These are phyloP conservation scores for Fabriciana adippe DNA, from an alignment of 2,888 invertebrate genomes.

Conservation along the genomic window DNA sequence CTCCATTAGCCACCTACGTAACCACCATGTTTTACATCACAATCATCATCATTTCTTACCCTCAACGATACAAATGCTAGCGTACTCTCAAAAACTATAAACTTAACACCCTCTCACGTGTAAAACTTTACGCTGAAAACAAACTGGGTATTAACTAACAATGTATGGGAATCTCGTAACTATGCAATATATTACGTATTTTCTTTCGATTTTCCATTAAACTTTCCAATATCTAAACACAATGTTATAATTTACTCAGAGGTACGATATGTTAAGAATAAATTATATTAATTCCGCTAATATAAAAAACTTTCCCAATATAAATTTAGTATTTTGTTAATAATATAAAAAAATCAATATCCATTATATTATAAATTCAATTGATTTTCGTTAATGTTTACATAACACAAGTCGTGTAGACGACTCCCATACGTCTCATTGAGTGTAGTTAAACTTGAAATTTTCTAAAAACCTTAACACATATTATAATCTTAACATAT, in stretches of 20 bases:
- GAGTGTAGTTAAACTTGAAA: slow-evolving; percentile 48
- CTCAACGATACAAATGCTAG: slow-evolving; percentile 46
- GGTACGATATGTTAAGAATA: slow-evolving; percentile 37
- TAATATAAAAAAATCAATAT: slow-evolving; percentile 24
- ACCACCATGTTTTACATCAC: slow-evolving; percentile 44
- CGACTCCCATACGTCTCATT: slow-evolving; percentile 36
- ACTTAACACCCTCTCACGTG: slow-evolving; percentile 36
- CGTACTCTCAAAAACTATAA: slow-evolving; percentile 31
- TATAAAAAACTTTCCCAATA: slow-evolving; percentile 35
- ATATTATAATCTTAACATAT: slow-evolving; percentile 73
- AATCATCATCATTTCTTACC: slow-evolving; percentile 46
- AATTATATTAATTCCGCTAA: slow-evolving; percentile 36
- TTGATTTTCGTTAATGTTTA: slow-evolving; percentile 10
- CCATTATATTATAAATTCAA: slow-evolving; percentile 13
- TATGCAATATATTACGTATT: slow-evolving; percentile 12
- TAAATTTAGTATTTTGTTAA: slow-evolving; percentile 32
- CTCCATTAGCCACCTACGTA: slow-evolving; percentile 41
- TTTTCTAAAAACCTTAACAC: slow-evolving; percentile 62
- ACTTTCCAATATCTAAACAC: slow-evolving; percentile 16
- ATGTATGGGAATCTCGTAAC: slow-evolving; percentile 38
- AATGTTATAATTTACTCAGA: slow-evolving; percentile 23
- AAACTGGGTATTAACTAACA: slow-evolving; percentile 43
- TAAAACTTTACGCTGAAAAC: slow-evolving; percentile 41
- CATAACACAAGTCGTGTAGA: slow-evolving; percentile 7
- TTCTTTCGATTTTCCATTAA: slow-evolving; percentile 6